phyloP scores from a whole-genome alignment of 2,888 invertebrate species.

The Gonocerus acuteangulatus region DNA sequence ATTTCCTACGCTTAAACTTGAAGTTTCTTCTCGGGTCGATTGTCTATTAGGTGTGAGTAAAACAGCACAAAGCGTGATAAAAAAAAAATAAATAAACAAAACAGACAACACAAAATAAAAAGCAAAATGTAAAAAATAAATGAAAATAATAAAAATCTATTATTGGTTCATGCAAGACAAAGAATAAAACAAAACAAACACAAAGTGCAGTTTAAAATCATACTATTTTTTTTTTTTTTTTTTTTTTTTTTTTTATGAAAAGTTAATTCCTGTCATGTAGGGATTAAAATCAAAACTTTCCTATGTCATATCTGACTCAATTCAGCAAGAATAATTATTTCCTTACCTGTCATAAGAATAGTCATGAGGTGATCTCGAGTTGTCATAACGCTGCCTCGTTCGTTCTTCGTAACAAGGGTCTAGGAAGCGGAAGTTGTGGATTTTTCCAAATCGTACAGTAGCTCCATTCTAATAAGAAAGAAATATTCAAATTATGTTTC shows the following conservation, averaged over 20 bases:
- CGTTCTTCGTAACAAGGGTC: slow-evolving; percentile 75
- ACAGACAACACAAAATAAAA: slow-evolving; percentile 31
- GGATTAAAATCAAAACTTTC: too few species aligned
- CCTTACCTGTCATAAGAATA: slow-evolving; percentile 77
- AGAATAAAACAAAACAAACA: slow-evolving; percentile 1
- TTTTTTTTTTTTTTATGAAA: too few species aligned
- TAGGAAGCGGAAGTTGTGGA: slow-evolving; percentile 76
- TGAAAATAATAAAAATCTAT: neutral
- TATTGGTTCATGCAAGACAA: neutral
- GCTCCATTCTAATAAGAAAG: slow-evolving; percentile 60
- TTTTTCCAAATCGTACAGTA: slow-evolving; percentile 75
- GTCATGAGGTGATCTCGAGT: slow-evolving; percentile 53
- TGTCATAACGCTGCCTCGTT: slow-evolving; percentile 66
- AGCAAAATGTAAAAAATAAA: neutral
- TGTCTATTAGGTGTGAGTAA: slow-evolving; percentile 44
- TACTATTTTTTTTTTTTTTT: too few species aligned
- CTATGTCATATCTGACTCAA: too few species aligned
- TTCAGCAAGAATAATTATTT: neutral
- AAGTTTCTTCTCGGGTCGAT: slow-evolving; percentile 42
- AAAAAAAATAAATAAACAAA: slow-evolving; percentile 36
- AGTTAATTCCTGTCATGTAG: too few species aligned
- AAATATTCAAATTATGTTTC: neutral
- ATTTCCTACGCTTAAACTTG: slow-evolving; percentile 38
- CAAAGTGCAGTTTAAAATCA: too few species aligned
- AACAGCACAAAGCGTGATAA: slow-evolving; percentile 23